Evolutionary conservation across 2,888 invertebrate genomes (phyloP), one percentile per base, ranked within the genome.

Genomic region (Dilophus febrilis): DNA sequence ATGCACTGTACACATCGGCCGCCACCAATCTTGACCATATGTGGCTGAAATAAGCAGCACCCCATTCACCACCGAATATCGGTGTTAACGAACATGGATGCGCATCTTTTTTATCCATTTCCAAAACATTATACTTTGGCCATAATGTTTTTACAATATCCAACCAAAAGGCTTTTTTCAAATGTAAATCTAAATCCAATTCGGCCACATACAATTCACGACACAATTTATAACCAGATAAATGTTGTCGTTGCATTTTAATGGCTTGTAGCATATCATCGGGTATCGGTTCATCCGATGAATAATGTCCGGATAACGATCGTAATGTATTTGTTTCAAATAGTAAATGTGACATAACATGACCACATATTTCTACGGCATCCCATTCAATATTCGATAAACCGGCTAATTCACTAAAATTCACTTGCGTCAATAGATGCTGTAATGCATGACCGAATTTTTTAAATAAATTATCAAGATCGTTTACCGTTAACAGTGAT

Each of bases 361-460:
- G 71, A 1, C 85, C 79, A 44, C 82, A 78, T 1, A 90, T 74
- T 54, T 83, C 80, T 0, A 84, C 78, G 1, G 87, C 84, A 60
- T 97, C 97, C 88, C 90, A 91, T 65, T 95, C 95, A 1, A 94
- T 72, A 56, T 85, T 86, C 0, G 79, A 78, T 17, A 83, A 63
- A 1, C 92, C 92, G 3, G 88, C 75, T 0, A 90, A 72, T 57
- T 91, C 88, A 1, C 80, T 72, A 58, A 85, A 87, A 13, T 79
- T 77, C 0, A 81, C 77, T 52, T 72, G 77, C 0, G 88, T 85
- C 27, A 95, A 64, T 46, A 94, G 61, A 61, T 90, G 83, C 49
- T 94, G 87, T 34, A 97, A 64, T 0, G 80, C 72, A 48, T 83
- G 78, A 1, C 95, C 97, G 57, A 95, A 87, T 68, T 82, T 79